These are phyloP conservation scores for Rallus limicola DNA, from an alignment of 2,113 vertebrate species.

Conservation along the genomic window DNA sequence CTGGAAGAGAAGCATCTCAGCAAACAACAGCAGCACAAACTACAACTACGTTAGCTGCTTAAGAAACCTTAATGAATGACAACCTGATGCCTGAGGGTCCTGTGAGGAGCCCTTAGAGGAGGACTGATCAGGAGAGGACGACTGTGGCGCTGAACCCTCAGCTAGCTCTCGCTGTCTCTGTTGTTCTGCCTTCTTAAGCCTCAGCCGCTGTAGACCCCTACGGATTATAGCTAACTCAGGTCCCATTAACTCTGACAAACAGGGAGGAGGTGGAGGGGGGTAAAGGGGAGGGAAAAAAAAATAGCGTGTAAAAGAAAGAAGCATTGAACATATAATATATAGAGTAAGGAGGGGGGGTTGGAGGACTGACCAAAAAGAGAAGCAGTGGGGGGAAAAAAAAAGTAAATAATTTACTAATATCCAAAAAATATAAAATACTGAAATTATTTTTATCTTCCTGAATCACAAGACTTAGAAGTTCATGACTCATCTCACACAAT, in stretches of 20 bases:
- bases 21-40: conserved; percentile 69
- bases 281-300: background rate
- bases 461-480: background rate
- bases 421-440: background rate
- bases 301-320: conserved; percentile 26
- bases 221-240: conserved; percentile 97
- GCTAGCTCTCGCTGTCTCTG: conserved; percentile 88
- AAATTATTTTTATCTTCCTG: background rate
- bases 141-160: conserved; percentile 68
- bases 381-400: background rate
- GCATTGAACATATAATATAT: conserved; percentile 25
- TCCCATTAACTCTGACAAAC: conserved; percentile 87
- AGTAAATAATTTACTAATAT: background rate
- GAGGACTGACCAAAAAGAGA: conserved; percentile 4
- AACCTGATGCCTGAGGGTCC: conserved; percentile 85
- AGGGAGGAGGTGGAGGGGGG: background rate
- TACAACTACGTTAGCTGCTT: conserved; percentile 61
- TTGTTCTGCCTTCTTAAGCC: conserved; percentile 92
- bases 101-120: conserved; percentile 76
- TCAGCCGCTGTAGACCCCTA: conserved; percentile 94
- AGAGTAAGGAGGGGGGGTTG: background rate
- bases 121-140: conserved; percentile 77
- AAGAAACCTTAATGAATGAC: conserved; percentile 67
- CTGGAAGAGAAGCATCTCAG: conserved; percentile 63
- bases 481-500: background rate